Conservation (phyloP, 1,140 invertebrate genomes). For the Drosophila jambulina region DNA sequence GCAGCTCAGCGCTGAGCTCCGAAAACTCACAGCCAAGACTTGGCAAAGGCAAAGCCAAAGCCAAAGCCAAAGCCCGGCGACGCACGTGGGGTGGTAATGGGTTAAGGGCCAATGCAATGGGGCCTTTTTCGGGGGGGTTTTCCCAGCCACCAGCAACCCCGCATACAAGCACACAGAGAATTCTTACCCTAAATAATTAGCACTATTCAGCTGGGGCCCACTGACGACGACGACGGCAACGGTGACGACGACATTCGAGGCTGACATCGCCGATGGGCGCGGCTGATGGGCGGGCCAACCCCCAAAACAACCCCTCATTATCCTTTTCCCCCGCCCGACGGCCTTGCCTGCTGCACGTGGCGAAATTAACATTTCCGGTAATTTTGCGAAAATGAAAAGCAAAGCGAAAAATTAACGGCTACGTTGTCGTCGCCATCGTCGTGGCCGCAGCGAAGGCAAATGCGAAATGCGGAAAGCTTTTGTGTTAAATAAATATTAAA, state of each 20-base stretch:
- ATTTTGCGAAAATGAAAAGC: conserved; percentile 84
- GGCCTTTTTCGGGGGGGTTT: conserved; percentile 61
- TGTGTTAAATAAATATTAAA: conserved; percentile 84
- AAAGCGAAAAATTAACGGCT: conserved; percentile 83
- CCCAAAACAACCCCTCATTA: conserved; percentile 32
- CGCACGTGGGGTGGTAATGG: conserved; percentile 67
- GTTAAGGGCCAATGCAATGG: conserved; percentile 74
- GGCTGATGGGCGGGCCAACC: conserved; percentile 61
- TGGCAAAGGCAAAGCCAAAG: conserved; percentile 30
- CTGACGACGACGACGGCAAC: conserved; percentile 26
- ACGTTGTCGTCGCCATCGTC: conserved; percentile 29
- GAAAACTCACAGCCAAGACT: conserved; percentile 49
- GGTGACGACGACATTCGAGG: conserved; percentile 27
- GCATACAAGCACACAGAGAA: conserved; percentile 46
- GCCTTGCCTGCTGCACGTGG: conserved; percentile 74
- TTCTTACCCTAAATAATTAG: conserved; percentile 84
- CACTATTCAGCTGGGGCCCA: conserved; percentile 80
- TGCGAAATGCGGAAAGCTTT: conserved; percentile 81
- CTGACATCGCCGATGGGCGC: conserved; percentile 45
- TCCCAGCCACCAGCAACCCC: conserved; percentile 7
- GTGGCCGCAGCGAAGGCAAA: conserved; percentile 42
- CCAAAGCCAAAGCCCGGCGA: conserved; percentile 41
- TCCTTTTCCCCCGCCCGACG: conserved; percentile 6
- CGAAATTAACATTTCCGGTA: conserved; percentile 84
- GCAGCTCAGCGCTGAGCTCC: conserved; percentile 61